A percentile compares a stretch with the other conserved stretches of the same genome.
These are phyloP conservation scores for Catharus minimus DNA, from an alignment of 2,113 vertebrate species.

Conservation along the genomic window DNA sequence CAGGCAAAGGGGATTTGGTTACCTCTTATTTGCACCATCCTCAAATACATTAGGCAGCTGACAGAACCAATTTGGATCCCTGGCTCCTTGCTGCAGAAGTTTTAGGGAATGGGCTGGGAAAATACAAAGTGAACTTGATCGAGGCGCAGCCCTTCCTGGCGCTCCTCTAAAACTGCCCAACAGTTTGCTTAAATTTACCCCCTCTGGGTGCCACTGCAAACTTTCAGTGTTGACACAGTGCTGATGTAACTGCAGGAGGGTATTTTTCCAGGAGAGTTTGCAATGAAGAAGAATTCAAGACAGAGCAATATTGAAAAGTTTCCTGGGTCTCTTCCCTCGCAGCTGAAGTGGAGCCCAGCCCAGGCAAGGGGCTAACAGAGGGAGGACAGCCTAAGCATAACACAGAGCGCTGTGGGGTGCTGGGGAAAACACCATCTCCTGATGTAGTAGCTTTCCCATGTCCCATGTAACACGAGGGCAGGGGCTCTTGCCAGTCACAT, in stretches of 20 bases:
- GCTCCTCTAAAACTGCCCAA: not conserved
- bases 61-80: not conserved
- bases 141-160: not conserved
- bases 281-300: not conserved
- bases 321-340: not conserved
- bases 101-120: not conserved
- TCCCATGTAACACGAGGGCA: not conserved
- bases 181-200: not conserved
- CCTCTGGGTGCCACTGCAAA: accelerated
- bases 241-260: not conserved
- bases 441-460: not conserved
- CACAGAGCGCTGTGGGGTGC: accelerated
- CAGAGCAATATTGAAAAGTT: not conserved
- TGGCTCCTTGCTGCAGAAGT: not conserved
- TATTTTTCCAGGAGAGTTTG: not conserved
- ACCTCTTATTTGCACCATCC: not conserved
- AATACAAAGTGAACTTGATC: not conserved
- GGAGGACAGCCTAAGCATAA: not conserved
- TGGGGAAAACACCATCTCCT: not conserved
- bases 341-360: not conserved
- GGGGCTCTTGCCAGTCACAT: not conserved
- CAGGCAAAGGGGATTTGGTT: not conserved
- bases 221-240: not conserved
- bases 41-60: not conserved
- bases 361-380: not conserved